Conservation (phyloP, 1,140 invertebrate species). For the Drosophila kohkoa region DNA sequence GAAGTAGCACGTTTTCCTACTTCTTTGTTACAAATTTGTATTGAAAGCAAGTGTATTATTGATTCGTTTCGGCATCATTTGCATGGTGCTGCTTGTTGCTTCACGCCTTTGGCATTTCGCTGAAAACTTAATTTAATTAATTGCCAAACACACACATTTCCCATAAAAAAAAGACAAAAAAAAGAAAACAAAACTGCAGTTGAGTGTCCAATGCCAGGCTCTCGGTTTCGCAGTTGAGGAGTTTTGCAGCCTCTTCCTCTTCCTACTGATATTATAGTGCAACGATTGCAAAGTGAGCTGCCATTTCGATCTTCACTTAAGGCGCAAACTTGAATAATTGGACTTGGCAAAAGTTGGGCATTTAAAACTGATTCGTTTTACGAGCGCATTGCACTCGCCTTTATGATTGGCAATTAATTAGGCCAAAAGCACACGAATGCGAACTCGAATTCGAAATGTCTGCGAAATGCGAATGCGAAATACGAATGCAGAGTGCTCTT, state of each 20-base stretch:
- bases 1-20: too few species aligned
- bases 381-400: conserved; percentile 61
- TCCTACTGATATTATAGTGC: neutral
- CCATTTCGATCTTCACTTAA: conserved; percentile 49
- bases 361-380: conserved; percentile 79
- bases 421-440: conserved; percentile 72
- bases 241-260: too few species aligned
- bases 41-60: conserved; percentile 14
- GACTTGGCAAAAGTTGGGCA: conserved; percentile 54
- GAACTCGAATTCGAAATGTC: conserved; percentile 2
- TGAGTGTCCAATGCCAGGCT: conserved; percentile 25
- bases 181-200: conserved; percentile 13
- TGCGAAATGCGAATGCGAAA: conserved; percentile 1
- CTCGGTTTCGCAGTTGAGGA: conserved; percentile 7
- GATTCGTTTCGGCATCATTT: neutral
- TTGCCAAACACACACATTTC: conserved; percentile 73
- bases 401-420: conserved; percentile 83
- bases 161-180: conserved; percentile 38
- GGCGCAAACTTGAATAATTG: conserved; percentile 82
- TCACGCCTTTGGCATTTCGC: conserved; percentile 80
- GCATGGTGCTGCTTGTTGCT: conserved; percentile 48
- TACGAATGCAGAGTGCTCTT: neutral
- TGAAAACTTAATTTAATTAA: conserved; percentile 83
- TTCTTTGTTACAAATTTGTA: neutral
- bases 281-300: neutral